phyloP scores from a whole-genome alignment of 2,797 vertebrate genomes.

The Brotogeris chrysoptera region DNA sequence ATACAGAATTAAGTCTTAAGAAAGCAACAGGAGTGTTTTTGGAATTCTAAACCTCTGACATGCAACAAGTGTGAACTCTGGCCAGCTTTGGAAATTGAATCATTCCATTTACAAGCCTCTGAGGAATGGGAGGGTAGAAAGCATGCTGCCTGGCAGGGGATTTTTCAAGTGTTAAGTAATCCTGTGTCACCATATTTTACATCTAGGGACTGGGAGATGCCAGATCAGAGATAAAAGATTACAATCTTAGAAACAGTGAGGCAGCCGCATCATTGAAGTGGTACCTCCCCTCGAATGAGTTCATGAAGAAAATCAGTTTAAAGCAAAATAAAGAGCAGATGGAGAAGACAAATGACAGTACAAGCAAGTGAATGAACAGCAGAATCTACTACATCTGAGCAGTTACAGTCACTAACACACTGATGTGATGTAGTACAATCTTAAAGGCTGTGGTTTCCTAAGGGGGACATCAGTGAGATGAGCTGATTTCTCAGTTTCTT shows the following conservation, averaged over 20 bases:
- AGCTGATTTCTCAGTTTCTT: not conserved
- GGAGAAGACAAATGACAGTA: not conserved
- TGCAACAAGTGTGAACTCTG: conserved; percentile 40
- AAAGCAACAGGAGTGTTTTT: conserved; percentile 21
- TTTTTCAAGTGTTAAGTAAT: conserved; percentile 81
- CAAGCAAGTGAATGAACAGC: not conserved
- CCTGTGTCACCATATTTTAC: conserved; percentile 76
- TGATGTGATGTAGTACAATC: not conserved
- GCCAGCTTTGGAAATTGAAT: conserved; percentile 71
- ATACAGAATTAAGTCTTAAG: not conserved
- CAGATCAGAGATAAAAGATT: not conserved
- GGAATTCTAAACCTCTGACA: conserved; percentile 57
- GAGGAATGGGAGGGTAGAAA: conserved; percentile 73
- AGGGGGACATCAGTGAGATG: not conserved
- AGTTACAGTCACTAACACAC: not conserved
- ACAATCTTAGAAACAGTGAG: not conserved
- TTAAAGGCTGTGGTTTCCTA: not conserved
- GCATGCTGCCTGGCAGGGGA: conserved; percentile 69
- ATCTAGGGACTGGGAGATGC: conserved; percentile 29
- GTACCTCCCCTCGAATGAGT: not conserved
- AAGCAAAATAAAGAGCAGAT: not conserved
- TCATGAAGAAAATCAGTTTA: not conserved
- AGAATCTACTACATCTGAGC: not conserved
- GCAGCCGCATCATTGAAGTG: not conserved
- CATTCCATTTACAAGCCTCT: conserved; percentile 74